Conservation (phyloP, 1,140 invertebrate species). For the Pseudobourletiella spinata region DNA sequence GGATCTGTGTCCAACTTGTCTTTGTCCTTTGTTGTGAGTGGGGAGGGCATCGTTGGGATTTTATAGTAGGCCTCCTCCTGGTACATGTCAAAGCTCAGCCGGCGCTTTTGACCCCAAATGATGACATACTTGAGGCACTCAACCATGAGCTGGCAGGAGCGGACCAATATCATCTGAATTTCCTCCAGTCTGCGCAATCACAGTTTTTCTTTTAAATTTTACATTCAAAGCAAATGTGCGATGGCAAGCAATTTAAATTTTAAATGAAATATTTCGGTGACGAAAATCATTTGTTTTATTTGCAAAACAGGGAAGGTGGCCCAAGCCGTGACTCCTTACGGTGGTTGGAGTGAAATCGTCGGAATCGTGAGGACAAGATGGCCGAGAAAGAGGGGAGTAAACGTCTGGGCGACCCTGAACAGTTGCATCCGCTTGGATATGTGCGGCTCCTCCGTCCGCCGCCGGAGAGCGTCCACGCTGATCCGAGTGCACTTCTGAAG, state of each 20-base stretch:
- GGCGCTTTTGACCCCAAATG: constrained; percentile 56
- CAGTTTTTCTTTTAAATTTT: too few species aligned
- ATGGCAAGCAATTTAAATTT: neutral
- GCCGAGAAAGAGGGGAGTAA: too few species aligned
- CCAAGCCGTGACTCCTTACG: too few species aligned
- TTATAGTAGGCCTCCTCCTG: constrained; percentile 17
- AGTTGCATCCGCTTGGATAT: constrained; percentile 29
- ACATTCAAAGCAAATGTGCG: too few species aligned
- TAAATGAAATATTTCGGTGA: too few species aligned
- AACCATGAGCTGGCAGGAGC: constrained; percentile 54
- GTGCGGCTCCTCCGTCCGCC: constrained; percentile 43
- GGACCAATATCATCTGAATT: constrained; percentile 58
- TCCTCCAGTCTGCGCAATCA: constrained; percentile 57
- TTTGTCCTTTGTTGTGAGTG: constrained; percentile 18
- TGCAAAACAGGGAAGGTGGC: too few species aligned
- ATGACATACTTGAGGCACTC: constrained; percentile 54
- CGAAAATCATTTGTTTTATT: too few species aligned
- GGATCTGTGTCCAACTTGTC: neutral
- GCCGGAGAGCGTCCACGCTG: constrained; percentile 57
- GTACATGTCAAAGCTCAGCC: constrained; percentile 12
- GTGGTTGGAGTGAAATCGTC: constrained; percentile 43
- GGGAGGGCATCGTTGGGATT: too few species aligned
- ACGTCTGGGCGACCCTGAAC: constrained; percentile 26
- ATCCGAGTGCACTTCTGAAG: constrained; percentile 57
- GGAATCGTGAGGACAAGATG: constrained; percentile 43